Percentiles rank a stretch among this genome's conserved stretches.
phyloP scores from a whole-genome alignment of 2,797 vertebrate genomes.

The Macropodus opercularis region DNA sequence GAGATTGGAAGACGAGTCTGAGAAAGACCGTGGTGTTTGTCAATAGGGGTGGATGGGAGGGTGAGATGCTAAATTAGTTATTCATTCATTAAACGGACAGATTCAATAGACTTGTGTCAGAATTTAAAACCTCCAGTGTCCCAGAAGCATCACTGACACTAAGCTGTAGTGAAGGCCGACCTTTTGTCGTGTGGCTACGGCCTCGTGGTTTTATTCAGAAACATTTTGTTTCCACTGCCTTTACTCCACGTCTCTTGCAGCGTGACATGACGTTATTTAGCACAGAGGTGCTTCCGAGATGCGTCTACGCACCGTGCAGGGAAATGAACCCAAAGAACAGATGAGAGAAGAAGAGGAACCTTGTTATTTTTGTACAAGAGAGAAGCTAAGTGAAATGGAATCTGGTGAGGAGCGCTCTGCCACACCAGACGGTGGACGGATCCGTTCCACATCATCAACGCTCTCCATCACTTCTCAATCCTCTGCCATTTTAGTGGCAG shows the following conservation, averaged over 20 bases:
- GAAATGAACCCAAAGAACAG: conserved; percentile 13
- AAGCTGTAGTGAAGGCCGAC: conserved; percentile 38
- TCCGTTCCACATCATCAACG: conserved; percentile 28
- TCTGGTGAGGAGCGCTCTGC: background rate
- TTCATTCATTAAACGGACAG: conserved; percentile 24
- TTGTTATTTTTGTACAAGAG: conserved; percentile 7
- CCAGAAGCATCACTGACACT: conserved; percentile 20
- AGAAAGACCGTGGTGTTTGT: conserved; percentile 3
- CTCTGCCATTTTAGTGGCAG: conserved; percentile 23
- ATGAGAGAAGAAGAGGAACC: too few relatives aligned
- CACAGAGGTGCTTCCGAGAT: conserved; percentile 13
- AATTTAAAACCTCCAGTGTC: conserved; percentile 1
- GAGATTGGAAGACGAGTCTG: background rate
- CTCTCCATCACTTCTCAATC: conserved; percentile 13
- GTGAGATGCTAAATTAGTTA: conserved; percentile 26
- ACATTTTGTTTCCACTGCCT: conserved; percentile 15
- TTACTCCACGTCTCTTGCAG: conserved; percentile 11
- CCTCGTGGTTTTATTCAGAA: conserved; percentile 30
- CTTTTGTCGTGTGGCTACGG: conserved; percentile 19
- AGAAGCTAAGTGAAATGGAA: conserved; percentile 8
- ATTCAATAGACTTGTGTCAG: conserved; percentile 6
- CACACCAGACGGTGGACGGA: conserved; percentile 15
- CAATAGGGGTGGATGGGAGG: background rate
- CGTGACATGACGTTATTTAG: conserved; percentile 39
- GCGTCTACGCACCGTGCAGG: conserved; percentile 4